Conservation (phyloP, 1,140 invertebrate species). For the Adoxophyes honmai region DNA sequence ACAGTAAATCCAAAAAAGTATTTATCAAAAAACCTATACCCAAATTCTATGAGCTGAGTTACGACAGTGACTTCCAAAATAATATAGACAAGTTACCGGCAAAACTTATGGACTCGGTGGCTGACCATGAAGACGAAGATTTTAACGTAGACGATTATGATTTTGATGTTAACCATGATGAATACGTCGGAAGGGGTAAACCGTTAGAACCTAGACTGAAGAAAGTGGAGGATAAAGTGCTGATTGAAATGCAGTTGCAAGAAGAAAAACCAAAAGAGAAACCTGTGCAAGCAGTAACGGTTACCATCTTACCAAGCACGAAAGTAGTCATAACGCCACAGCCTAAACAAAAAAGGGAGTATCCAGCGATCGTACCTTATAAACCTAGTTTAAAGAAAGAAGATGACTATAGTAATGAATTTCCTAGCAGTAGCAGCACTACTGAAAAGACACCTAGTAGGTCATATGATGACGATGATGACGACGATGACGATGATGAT, state of each 20-base stretch:
- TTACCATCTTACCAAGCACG: not conserved
- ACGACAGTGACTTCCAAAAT: slow-evolving; percentile 49
- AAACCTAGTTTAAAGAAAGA: slow-evolving; percentile 17
- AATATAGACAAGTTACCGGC: slow-evolving; percentile 26
- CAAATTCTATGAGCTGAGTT: slow-evolving; percentile 46
- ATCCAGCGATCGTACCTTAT: slow-evolving; percentile 15
- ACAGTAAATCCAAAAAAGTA: not conserved
- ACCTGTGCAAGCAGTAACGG: not conserved
- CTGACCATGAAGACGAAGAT: slow-evolving; percentile 62
- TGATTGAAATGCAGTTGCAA: too few species aligned
- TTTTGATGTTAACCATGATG: slow-evolving; percentile 62
- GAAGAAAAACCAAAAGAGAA: slow-evolving; percentile 4
- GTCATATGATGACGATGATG: slow-evolving; percentile 20
- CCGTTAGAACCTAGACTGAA: slow-evolving; percentile 44
- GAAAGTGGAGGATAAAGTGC: slow-evolving; percentile 19
- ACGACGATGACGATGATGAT: slow-evolving; percentile 25
- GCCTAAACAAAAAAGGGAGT: slow-evolving; percentile 25
- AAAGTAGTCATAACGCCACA: slow-evolving; percentile 7
- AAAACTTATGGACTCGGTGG: slow-evolving; percentile 36
- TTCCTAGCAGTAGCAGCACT: slow-evolving; percentile 24
- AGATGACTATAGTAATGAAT: slow-evolving; percentile 45
- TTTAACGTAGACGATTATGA: slow-evolving; percentile 64
- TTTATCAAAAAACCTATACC: slow-evolving; percentile 57
- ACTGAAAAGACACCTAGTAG: slow-evolving; percentile 10
- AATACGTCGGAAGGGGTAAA: slow-evolving; percentile 52